phyloP scores from a whole-genome alignment of 1,140 invertebrate genomes.

The Galleria mellonella region DNA sequence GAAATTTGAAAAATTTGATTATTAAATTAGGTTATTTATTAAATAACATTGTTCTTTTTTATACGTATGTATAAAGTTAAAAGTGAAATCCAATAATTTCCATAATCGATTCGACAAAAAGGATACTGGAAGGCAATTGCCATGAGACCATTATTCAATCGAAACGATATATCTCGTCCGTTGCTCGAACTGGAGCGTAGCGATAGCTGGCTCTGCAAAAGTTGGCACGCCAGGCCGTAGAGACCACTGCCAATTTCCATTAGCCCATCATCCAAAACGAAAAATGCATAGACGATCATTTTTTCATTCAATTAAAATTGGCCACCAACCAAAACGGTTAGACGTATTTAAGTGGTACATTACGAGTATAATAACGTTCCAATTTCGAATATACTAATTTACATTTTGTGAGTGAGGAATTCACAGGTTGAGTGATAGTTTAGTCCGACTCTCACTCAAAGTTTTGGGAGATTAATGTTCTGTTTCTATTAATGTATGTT shows the following conservation, averaged over 20 bases:
- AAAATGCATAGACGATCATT: slow-evolving; percentile 72
- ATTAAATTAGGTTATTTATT: no score
- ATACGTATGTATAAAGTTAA: no score
- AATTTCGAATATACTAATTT: not conserved
- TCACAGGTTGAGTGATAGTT: no score
- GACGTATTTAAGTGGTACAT: slow-evolving; percentile 26
- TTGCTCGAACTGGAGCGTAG: slow-evolving; percentile 55
- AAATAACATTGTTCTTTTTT: no score
- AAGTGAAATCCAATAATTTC: slow-evolving; percentile 22
- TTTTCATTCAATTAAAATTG: slow-evolving; percentile 75
- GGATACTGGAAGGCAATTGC: slow-evolving; percentile 43
- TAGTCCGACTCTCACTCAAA: no score
- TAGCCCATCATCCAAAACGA: slow-evolving; percentile 72
- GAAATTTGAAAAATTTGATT: no score
- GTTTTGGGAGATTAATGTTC: no score
- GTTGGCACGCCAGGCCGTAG: slow-evolving; percentile 61
- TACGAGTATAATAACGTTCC: not conserved
- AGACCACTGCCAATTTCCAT: slow-evolving; percentile 73
- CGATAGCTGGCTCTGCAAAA: slow-evolving; percentile 69
- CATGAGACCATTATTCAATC: slow-evolving; percentile 67
- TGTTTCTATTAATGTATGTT: no score
- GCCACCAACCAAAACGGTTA: slow-evolving; percentile 63
- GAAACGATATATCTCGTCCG: slow-evolving; percentile 63
- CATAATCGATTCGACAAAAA: slow-evolving; percentile 37
- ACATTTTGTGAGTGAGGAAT: not conserved